Evolutionary conservation across 2,113 vertebrate genomes (phyloP).

Genomic region (Oryzias woworae): DNA sequence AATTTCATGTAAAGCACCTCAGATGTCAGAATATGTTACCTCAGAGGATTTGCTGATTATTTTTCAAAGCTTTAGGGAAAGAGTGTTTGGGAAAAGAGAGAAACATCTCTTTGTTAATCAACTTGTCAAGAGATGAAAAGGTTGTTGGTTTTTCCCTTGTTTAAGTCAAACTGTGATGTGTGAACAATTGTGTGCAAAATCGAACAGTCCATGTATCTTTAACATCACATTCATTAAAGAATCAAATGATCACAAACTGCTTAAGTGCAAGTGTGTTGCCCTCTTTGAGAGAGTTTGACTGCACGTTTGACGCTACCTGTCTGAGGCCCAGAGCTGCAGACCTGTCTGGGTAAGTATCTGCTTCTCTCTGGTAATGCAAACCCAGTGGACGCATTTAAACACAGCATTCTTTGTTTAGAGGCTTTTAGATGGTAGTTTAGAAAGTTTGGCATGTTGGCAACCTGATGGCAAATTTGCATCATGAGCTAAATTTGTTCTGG

Average conservation of each 20-base stretch:
- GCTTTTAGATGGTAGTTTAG: too few relatives aligned
- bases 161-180: conserved; percentile 40
- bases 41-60: conserved; percentile 24
- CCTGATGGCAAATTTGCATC: too few relatives aligned
- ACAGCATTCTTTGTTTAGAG: too few relatives aligned
- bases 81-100: conserved; percentile 77
- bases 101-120: conserved; percentile 65
- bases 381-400: too few relatives aligned
- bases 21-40: conserved; percentile 45
- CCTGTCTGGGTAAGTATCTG: conserved; percentile 52
- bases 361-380: conserved; percentile 23
- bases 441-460: too few relatives aligned
- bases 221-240: conserved; percentile 77
- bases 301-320: conserved; percentile 28
- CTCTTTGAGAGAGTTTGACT: neutral
- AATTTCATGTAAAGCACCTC: conserved; percentile 23
- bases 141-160: conserved; percentile 48
- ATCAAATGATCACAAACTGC: conserved; percentile 67
- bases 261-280: conserved; percentile 54
- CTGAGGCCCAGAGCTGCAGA: conserved; percentile 31
- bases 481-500: too few relatives aligned
- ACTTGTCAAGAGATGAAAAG: conserved; percentile 61
- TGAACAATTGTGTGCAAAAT: conserved; percentile 60
- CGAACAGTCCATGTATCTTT: conserved; percentile 55
- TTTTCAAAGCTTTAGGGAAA: conserved; percentile 44